Evolutionary conservation across 1,140 invertebrate species (phyloP), one percentile per base, ranked within the genome.

Genomic region (Pararge aegeria): DNA sequence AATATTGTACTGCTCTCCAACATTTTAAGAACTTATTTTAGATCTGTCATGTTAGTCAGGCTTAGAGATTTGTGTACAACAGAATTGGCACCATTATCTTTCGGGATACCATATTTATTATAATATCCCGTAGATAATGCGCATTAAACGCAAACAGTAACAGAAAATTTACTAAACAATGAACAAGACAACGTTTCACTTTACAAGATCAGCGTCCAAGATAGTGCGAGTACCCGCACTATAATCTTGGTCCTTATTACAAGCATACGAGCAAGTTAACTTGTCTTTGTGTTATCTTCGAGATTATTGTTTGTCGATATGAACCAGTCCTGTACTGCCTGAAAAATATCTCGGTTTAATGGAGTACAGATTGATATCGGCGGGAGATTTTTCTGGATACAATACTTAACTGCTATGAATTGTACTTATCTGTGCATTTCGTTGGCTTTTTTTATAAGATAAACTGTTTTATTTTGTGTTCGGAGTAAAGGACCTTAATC

Each of bases 241-340:
- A 78, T 80, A 79, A 80, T 73, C 78, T 55, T 65, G 65, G 66
- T 69, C 66, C 83, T 84, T 84, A 84, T 88, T 83, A 83, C 80
- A 74, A 70, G 68, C 74, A 72, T 68, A 70, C 76, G 64, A 78
- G 70, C 79, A 83, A 86, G 78, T 86, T 85, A 87, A 85, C 83
- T 86, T 86, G 85, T 88, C 78, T 75, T 61, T 70, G 59, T 72
- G 70, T 83, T 88, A 88, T 88, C 83, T 75, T 50, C 37, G 61
- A 86, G 85, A 88, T 88, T 88, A 85, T 80, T 78, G 77, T 82
- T 60, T 66, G 70, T 72, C 71, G 85, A 88, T 88, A 86, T 72
- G 66, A 52, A 61, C 65, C 64, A 57, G 66, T 62, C 72, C 52
- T 60, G 64, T 61, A 61, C 42, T 24, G 58, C 55, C 48, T 60